phyloP scores from a whole-genome alignment of 2,888 invertebrate species.

The Dichetophora obliterata region DNA sequence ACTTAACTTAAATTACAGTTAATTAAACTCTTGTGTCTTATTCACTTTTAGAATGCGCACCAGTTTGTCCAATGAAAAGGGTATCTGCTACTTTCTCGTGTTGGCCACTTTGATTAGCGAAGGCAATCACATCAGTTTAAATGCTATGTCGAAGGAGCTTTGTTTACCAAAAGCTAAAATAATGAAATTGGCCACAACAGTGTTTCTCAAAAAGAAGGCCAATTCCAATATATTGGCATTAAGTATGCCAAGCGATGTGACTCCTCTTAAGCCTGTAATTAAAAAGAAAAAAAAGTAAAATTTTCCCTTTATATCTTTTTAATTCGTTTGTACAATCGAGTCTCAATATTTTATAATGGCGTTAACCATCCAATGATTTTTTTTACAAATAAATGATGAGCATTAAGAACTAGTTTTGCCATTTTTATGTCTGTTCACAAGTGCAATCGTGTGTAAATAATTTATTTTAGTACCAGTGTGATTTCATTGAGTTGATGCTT shows the following conservation, averaged over 20 bases:
- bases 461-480: too few relatives aligned
- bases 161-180: constrained; percentile 58
- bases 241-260: constrained; percentile 58
- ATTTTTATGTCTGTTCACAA: too few relatives aligned
- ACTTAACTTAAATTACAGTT: neutral
- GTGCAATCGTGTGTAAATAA: too few relatives aligned
- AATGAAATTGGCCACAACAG: constrained; percentile 59
- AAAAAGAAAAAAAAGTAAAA: constrained; percentile 26
- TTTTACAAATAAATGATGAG: too few relatives aligned
- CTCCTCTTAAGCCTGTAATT: constrained; percentile 45
- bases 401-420: too few relatives aligned
- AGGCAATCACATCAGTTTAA: constrained; percentile 58
- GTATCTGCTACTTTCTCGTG: constrained; percentile 64
- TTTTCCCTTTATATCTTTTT: too few relatives aligned
- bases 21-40: neutral
- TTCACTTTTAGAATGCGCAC: constrained; percentile 54
- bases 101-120: constrained; percentile 59
- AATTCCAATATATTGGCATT: constrained; percentile 54
- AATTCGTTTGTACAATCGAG: neutral
- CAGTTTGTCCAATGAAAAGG: constrained; percentile 61
- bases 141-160: constrained; percentile 57
- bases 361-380: too few relatives aligned
- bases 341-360: too few relatives aligned
- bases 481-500: too few relatives aligned
- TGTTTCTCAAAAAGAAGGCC: constrained; percentile 55